Base-by-base conservation (phyloP, 1,140 invertebrate species). In the Drosophila teissieri region DNA sequence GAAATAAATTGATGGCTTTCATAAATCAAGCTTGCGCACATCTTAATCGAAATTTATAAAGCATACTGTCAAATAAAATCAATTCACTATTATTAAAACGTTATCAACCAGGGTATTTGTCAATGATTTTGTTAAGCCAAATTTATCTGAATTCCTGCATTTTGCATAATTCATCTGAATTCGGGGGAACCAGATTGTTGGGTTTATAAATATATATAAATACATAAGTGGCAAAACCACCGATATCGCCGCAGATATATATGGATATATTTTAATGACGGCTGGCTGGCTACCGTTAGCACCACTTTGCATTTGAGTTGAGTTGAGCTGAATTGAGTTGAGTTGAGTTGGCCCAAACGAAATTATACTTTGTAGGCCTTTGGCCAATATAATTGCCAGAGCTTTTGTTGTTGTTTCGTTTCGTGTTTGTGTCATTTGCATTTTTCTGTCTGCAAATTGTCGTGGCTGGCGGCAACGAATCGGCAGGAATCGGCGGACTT, bases 361-460 rank as follows among this genome's bases (percentile, higher is more conserved):
- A 54, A 68, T 69, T 68, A 45, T 70, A 70, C 51, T 56, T 70
- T 55, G 49, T 70, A 70, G 67, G 67, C 67, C 67, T 70, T 48
- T 49, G 22, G 15, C 34, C 36, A 34, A 54, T 69, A 46, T 69
- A 55, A 69, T 69, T 67, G 62, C 49, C 24, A 34, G 27, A 31
- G 40, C 40, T 62, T 48, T 22, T 53, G n/a, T 8, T 42, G n/a
- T 42, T n/a, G 39, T 11, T 19, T 48, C 49, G 17, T 54, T 39
- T 17, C 52, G 24, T 83, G 83, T 85, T 65, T 80, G 46, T 85
- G 83, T 85, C 83, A 85, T 85, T 85, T 85, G 83, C 82, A 85
- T 85, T 85, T 88, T 81, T 78, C 51, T 74, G 81, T 85, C 82
- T 85, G 82, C 82, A 85, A 85, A 85, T 82, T 85, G 83, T 85